Percentiles rank a stretch among this genome's conserved stretches.
These are phyloP conservation scores for Temnothorax ravouxi DNA, from an alignment of 2,888 invertebrate genomes.

Conservation along the genomic window DNA sequence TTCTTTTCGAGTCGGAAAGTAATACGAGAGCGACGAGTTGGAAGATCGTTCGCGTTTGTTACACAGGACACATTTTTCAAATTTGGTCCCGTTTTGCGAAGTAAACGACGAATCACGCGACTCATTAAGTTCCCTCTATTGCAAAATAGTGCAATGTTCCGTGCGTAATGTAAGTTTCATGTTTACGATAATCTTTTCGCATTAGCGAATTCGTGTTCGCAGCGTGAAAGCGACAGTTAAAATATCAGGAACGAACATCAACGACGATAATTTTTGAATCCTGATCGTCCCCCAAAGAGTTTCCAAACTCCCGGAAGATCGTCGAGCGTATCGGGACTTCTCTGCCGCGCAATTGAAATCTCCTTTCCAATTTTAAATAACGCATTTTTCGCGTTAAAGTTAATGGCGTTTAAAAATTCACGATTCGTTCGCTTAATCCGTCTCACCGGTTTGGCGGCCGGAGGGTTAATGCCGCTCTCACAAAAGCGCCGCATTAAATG, in stretches of 20 bases:
- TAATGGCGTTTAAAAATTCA: slow-evolving; percentile 30
- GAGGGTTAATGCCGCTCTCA: slow-evolving; percentile 10
- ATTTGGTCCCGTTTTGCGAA: background rate
- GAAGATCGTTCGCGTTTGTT: background rate
- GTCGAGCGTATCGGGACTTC: background rate
- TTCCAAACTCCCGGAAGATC: background rate
- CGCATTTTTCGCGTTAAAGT: background rate
- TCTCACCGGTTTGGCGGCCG: background rate
- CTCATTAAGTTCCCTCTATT: background rate
- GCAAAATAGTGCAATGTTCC: no score
- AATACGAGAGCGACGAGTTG: background rate
- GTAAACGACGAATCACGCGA: background rate
- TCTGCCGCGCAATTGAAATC: background rate
- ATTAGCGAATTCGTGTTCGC: background rate
- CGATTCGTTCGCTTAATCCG: slow-evolving; percentile 21
- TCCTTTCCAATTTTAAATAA: slow-evolving; percentile 1
- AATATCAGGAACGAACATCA: background rate
- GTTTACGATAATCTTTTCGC: background rate
- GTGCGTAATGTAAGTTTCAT: background rate
- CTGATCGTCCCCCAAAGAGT: background rate
- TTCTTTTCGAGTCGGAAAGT: background rate
- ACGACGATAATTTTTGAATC: background rate
- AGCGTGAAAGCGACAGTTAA: background rate
- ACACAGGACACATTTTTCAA: background rate
- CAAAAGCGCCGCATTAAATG: slow-evolving; percentile 45